Percentiles rank a stretch among this genome's conserved stretches.
These are phyloP conservation scores for Tipula helvola DNA, from an alignment of 2,888 invertebrate species.

Conservation along the genomic window DNA sequence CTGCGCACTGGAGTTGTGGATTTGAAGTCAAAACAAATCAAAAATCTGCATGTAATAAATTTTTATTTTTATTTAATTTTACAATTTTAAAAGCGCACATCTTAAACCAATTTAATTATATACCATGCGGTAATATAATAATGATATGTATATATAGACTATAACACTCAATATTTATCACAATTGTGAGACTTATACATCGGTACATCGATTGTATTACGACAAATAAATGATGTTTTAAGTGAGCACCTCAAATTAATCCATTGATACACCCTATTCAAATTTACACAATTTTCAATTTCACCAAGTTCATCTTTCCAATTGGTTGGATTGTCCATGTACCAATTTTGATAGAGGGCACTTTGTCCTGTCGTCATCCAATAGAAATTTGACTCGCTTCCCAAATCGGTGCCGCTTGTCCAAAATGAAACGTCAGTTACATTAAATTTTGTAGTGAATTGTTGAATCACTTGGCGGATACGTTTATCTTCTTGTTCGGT, in stretches of 20 bases:
- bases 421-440: too few relatives aligned
- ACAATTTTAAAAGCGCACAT: too few relatives aligned
- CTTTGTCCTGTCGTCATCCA: too few relatives aligned
- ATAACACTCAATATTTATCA: too few relatives aligned
- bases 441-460: neutral
- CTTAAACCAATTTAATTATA: too few relatives aligned
- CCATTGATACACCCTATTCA: neutral
- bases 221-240: neutral
- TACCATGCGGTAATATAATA: too few relatives aligned
- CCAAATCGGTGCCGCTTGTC: neutral
- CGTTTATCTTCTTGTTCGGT: neutral
- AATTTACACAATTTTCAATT: neutral
- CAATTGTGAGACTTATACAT: neutral
- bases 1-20: neutral
- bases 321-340: neutral
- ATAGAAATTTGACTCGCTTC: neutral
- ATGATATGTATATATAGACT: too few relatives aligned
- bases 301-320: neutral
- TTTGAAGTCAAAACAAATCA: neutral
- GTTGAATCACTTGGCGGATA: neutral
- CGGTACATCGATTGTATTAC: neutral
- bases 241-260: neutral
- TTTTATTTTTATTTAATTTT: neutral
- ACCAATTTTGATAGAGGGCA: neutral
- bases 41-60: neutral